Evolutionary conservation across 2,113 vertebrate species (phyloP).

Genomic region (Ia io): DNA sequence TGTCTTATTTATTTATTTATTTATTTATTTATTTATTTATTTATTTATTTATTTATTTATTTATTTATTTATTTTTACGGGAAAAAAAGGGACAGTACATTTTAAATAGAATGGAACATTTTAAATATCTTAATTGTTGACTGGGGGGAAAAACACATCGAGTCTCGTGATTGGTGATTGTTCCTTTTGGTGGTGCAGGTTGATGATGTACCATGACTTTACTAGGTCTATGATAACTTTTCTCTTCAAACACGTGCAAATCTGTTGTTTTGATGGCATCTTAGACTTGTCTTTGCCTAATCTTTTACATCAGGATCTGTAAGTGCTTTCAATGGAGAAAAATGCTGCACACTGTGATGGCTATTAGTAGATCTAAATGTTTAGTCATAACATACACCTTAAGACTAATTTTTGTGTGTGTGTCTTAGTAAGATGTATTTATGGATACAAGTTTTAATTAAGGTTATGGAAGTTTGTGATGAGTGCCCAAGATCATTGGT

Average conservation of each 20-base stretch:
- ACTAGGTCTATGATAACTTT: not conserved
- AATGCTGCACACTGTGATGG: not conserved
- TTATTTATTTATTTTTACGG: not conserved
- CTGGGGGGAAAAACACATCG: not conserved
- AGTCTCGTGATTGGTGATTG: not conserved
- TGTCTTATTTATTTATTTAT: not conserved
- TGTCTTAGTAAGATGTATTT: not conserved
- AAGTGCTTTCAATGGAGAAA: not conserved
- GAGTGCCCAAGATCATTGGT: not conserved
- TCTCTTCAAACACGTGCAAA: constrained; percentile 26
- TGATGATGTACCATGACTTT: not conserved
- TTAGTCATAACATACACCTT: not conserved
- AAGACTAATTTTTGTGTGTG: not conserved
- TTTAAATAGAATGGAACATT: constrained; percentile 1
- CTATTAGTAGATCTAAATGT: not conserved
- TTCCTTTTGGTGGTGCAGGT: not conserved
- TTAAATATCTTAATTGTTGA: not conserved
- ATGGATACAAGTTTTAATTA: not conserved
- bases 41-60: not conserved
- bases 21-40: not conserved
- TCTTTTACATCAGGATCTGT: not conserved
- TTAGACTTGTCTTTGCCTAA: not conserved
- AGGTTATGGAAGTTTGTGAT: not conserved
- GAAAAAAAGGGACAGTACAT: not conserved
- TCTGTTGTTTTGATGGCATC: not conserved